phyloP scores from a whole-genome alignment of 2,113 vertebrate genomes.

The Harpagus bidentatus region DNA sequence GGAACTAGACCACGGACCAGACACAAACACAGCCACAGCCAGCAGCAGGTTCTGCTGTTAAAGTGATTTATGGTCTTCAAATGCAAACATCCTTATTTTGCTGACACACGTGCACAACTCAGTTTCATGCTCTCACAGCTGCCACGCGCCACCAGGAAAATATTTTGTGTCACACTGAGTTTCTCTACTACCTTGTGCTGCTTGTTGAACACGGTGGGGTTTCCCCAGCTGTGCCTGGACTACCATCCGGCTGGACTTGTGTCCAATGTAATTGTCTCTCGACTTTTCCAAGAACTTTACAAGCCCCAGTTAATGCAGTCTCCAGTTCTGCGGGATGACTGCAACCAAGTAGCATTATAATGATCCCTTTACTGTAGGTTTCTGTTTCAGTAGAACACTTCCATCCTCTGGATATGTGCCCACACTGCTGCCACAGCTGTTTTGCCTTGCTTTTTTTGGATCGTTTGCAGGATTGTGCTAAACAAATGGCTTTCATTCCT shows the following conservation, averaged over 20 bases:
- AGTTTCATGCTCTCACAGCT: fast-evolving
- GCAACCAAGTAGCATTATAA: fast-evolving
- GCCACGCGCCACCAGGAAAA: neutral
- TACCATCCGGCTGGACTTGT: fast-evolving
- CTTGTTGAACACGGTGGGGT: neutral
- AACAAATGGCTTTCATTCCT: neutral
- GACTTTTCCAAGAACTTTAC: neutral
- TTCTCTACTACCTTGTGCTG: neutral
- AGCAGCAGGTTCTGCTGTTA: neutral
- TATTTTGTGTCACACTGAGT: fast-evolving
- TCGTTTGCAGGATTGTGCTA: neutral
- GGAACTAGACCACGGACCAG: fast-evolving
- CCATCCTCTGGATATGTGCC: neutral
- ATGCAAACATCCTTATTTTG: neutral
- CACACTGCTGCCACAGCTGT: fast-evolving
- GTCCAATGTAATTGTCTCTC: neutral
- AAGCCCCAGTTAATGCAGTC: neutral
- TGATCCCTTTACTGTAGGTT: fast-evolving
- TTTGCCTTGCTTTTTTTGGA: neutral
- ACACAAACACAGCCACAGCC: neutral
- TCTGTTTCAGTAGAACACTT: neutral
- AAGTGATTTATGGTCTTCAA: neutral
- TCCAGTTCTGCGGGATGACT: neutral
- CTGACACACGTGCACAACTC: fast-evolving
- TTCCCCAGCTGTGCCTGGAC: neutral